These are phyloP conservation scores for Falco cherrug DNA, from an alignment of 2,797 vertebrate species.

Conservation along the genomic window DNA sequence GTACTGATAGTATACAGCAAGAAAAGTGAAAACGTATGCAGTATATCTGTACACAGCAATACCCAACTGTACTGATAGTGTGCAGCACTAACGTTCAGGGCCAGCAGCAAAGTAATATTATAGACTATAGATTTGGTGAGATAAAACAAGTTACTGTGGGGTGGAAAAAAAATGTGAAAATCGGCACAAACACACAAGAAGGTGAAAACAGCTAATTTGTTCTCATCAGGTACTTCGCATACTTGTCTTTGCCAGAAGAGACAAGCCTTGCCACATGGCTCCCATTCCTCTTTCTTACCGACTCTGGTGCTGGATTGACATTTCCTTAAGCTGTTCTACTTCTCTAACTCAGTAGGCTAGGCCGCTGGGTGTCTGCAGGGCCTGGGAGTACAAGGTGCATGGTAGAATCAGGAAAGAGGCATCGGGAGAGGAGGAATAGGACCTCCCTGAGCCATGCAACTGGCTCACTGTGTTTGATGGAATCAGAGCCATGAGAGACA, in stretches of 20 bases:
- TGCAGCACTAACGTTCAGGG: neutral
- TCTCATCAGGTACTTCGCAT: neutral
- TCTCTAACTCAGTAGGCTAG: neutral
- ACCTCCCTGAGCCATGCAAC: neutral
- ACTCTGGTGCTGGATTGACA: neutral
- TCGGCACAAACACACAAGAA: neutral
- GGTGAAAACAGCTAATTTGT: neutral
- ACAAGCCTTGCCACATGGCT: fast-evolving
- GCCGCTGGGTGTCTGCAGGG: neutral
- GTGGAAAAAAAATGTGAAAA: neutral
- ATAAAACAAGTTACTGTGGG: neutral
- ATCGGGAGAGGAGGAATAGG: neutral
- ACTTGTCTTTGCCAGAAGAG: fast-evolving
- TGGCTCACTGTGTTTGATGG: fast-evolving
- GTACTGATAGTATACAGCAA: fast-evolving
- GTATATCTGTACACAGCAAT: too few relatives aligned
- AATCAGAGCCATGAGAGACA: neutral
- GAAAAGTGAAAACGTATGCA: fast-evolving
- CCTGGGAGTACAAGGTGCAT: neutral
- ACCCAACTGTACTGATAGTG: fast-evolving
- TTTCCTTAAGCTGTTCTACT: neutral
- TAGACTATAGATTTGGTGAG: neutral
- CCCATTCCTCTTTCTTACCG: neutral
- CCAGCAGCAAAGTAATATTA: neutral
- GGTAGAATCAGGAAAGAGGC: neutral